A percentile compares a stretch with the other conserved stretches of the same genome.
phyloP scores from a whole-genome alignment of 2,797 vertebrate species.

The Sebastolobus altivelis region DNA sequence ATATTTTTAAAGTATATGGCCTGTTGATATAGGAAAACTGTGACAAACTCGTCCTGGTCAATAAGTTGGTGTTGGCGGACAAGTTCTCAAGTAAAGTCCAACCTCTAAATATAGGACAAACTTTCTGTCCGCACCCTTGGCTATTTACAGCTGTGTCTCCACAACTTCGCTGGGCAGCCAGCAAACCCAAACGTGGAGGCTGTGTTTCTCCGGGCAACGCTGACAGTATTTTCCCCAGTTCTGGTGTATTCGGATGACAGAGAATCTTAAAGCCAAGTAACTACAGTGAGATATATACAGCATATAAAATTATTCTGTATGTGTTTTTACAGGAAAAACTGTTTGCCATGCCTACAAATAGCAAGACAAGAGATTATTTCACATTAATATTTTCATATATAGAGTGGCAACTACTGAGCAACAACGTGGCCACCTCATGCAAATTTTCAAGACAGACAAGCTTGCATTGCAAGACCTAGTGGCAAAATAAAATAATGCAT shows the following conservation, averaged over 20 bases:
- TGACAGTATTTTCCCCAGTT: constrained; percentile 25
- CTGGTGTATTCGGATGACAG: constrained; percentile 10
- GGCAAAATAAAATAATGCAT: background rate
- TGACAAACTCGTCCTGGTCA: constrained; percentile 42
- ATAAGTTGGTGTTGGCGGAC: constrained; percentile 45
- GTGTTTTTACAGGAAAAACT: background rate
- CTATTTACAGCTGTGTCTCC: constrained; percentile 81
- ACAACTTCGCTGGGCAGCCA: constrained; percentile 56
- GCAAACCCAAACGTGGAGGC: constrained; percentile 51
- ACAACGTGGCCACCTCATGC: background rate
- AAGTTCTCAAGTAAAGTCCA: constrained; percentile 63
- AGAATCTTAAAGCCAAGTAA: background rate
- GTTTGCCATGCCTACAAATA: background rate
- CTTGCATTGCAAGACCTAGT: background rate
- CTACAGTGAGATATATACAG: background rate
- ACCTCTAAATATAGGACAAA: constrained; percentile 82
- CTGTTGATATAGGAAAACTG: constrained; percentile 11
- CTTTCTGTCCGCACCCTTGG: constrained; percentile 74
- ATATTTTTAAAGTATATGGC: background rate
- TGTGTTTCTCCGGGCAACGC: constrained; percentile 41
- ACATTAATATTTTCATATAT: constrained; percentile 3
- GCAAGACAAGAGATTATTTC: background rate
- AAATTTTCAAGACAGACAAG: constrained; percentile 16
- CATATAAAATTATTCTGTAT: background rate
- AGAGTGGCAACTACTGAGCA: constrained; percentile 8